Conservation (phyloP, 2,888 invertebrate genomes). For the Luperina testacea region DNA sequence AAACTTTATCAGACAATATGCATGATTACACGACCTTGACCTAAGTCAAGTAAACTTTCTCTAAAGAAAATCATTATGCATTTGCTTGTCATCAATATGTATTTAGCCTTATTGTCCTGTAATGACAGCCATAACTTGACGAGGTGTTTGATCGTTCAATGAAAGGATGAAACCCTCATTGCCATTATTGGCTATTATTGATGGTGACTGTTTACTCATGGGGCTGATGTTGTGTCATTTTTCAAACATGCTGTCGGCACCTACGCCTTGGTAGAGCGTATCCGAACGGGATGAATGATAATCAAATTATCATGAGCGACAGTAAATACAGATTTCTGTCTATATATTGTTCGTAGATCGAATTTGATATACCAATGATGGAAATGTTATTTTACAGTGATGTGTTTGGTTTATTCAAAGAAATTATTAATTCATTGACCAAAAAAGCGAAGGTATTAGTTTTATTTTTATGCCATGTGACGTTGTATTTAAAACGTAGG, state of each 20-base stretch:
- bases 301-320: conserved; percentile 14
- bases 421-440: not conserved
- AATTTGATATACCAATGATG: not conserved
- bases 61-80: not conserved
- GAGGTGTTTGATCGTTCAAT: conserved; percentile 50
- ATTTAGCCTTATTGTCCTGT: not conserved
- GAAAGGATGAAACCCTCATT: conserved; percentile 66
- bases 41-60: no score
- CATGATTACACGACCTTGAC: not conserved
- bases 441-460: not conserved
- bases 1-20: not conserved
- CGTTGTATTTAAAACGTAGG: not conserved
- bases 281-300: conserved; percentile 19
- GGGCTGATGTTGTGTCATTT: conserved; percentile 56
- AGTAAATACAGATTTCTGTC: not conserved
- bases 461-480: not conserved
- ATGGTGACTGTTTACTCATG: conserved; percentile 59
- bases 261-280: conserved; percentile 4
- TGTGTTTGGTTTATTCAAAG: not conserved
- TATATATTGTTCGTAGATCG: not conserved
- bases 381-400: not conserved
- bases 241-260: conserved; percentile 51
- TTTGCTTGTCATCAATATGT: not conserved
- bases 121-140: not conserved
- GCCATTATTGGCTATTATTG: conserved; percentile 61